Conservation (phyloP, 2,888 invertebrate genomes). For the Aromia moschata region DNA sequence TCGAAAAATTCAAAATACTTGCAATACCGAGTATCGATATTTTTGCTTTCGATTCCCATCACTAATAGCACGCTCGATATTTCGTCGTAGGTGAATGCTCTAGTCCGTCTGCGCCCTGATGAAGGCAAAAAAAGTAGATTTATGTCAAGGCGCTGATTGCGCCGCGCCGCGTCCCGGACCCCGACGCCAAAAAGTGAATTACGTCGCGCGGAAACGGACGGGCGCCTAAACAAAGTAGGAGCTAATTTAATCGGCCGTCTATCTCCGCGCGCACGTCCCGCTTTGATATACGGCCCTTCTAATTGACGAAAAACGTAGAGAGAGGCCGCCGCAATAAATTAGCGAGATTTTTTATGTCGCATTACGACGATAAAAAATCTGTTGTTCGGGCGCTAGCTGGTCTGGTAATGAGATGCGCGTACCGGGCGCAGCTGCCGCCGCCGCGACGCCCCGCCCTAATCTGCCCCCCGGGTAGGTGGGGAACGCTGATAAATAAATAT, state of each 20-base stretch:
- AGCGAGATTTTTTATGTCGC: slow-evolving; percentile 50
- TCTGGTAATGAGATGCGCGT: slow-evolving; percentile 44
- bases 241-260: slow-evolving; percentile 35
- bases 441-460: neutral
- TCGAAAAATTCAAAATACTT: too few species aligned
- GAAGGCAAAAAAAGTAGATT: neutral
- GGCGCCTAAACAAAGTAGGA: slow-evolving; percentile 40
- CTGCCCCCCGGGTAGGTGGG: neutral
- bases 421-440: slow-evolving; percentile 23
- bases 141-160: neutral
- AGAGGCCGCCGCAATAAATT: slow-evolving; percentile 50
- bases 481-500: neutral
- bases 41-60: too few species aligned
- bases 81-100: too few species aligned
- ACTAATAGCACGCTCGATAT: too few species aligned
- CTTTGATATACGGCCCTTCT: slow-evolving; percentile 38
- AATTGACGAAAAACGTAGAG: slow-evolving; percentile 45
- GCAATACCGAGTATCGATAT: too few species aligned
- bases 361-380: slow-evolving; percentile 52
- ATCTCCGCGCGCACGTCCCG: slow-evolving; percentile 25
- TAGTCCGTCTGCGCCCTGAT: too few species aligned
- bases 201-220: slow-evolving; percentile 35
- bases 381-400: slow-evolving; percentile 38
- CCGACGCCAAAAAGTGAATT: slow-evolving; percentile 29
- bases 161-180: neutral